Evolutionary conservation across 2,113 vertebrate species (phyloP), one percentile per base, ranked within the genome.

Genomic region (Ciconia boyciana): DNA sequence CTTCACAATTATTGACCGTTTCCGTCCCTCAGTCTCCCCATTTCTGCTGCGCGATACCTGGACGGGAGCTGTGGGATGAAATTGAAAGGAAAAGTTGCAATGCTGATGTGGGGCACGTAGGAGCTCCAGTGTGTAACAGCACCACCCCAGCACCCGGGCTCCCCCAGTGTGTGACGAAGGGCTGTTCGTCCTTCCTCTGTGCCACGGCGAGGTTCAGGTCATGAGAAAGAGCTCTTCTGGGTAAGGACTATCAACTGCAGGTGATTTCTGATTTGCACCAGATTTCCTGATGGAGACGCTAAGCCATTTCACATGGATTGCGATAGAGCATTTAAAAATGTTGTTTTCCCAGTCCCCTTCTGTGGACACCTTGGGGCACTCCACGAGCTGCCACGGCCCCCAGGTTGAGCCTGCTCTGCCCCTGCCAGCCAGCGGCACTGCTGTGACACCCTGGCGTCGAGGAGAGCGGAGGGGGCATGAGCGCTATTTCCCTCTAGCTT

Each of bases 391-490:
- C 70, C 4, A 3, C 1, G 6, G 39, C 48, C 22, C 66, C 52
- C 75, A 55, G 32, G 16, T 24, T 14, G 57, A 87, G 61, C 51
- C 19, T 1, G 0, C 51, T 44, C 11, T 79, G 60, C 5, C 69
- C 54, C 41, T 16, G 16, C 17, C 82, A 62, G 86, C 70, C 89
- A 25, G 75, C 1, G 11, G 61, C 52, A 51, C 75, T 43, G 66
- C 43, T 57, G 69, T 61, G 66, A 32, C 60, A 62, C 18, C 52
- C 51, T 15, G 65, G 79, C 44, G 25, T 36, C 0, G 18, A 34
- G 54, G 5, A 49, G 54, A 64, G 69, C 1, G 2, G 36, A 70
- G 77, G 9, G 18, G 36, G 3, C 3, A 5, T 0, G 1, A 62
- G 66, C 0, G 1, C 31, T 17, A 15, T 41, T 83, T 83, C 85